Evolutionary conservation across 2,888 invertebrate species (phyloP).

Genomic region (Drosophila multiciliata): DNA sequence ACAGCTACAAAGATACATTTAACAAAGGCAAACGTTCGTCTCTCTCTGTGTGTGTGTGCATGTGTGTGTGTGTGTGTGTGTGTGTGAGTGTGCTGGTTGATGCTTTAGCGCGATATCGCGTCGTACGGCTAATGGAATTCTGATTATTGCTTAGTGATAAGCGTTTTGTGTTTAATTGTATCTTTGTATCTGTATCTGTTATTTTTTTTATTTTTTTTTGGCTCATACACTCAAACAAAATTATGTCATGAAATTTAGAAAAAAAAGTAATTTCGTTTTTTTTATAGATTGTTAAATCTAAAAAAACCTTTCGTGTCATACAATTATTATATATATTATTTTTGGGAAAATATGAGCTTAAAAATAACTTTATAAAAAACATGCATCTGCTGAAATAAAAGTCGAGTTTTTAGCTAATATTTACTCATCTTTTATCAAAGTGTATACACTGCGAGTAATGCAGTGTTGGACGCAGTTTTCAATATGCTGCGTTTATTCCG

Average conservation of each 20-base stretch:
- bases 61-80: conserved; percentile 27
- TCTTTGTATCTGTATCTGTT: conserved; percentile 82
- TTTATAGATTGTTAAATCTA: background rate
- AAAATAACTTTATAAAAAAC: background rate
- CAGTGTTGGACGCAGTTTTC: background rate
- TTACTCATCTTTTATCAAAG: background rate
- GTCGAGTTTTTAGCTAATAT: background rate
- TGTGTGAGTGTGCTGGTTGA: conserved; percentile 52
- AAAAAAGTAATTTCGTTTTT: background rate
- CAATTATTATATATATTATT: background rate
- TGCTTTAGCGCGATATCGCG: conserved; percentile 77
- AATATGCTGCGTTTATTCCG: conserved; percentile 13
- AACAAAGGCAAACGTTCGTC: conserved; percentile 41
- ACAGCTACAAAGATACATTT: conserved; percentile 71
- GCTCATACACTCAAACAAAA: conserved; percentile 16
- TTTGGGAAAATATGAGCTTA: background rate
- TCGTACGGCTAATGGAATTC: conserved; percentile 84
- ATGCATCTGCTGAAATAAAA: background rate
- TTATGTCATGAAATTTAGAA: background rate
- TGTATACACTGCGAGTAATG: conserved; percentile 26
- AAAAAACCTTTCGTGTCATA: background rate
- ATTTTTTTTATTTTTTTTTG: conserved; percentile 1
- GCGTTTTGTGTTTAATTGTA: conserved; percentile 84
- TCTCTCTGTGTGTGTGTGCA: conserved; percentile 32
- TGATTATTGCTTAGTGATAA: conserved; percentile 84